A percentile compares a stretch with the other conserved stretches of the same genome.
Conservation (phyloP, 2,113 vertebrate genomes). For the Dromaius novaehollandiae region DNA sequence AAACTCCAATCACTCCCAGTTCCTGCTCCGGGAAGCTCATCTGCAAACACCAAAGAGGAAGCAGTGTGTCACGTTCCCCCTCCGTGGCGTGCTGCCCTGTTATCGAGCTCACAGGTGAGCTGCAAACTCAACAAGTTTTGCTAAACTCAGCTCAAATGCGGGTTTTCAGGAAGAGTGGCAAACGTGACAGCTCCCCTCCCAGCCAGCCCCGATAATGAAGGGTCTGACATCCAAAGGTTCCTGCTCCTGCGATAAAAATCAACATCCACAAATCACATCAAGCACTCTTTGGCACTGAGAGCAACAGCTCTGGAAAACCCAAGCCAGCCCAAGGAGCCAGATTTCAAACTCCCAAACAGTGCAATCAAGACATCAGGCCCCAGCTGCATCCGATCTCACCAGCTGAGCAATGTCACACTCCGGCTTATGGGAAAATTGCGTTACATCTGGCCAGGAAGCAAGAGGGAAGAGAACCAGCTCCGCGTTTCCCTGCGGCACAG, state of each 20-base stretch:
- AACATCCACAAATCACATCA: neutral
- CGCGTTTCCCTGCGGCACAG: fast-evolving
- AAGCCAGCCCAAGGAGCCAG: neutral
- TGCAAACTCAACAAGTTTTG: neutral
- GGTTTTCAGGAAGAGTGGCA: neutral
- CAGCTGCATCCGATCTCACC: conserved; percentile 22
- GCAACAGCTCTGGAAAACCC: neutral
- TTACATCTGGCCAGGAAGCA: neutral
- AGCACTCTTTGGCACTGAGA: neutral
- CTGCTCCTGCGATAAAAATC: neutral
- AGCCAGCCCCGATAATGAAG: neutral
- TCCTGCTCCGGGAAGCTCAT: conserved; percentile 20
- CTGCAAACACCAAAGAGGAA: neutral
- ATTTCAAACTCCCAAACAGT: neutral
- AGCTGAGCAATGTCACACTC: neutral
- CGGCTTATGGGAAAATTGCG: neutral
- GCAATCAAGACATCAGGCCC: neutral
- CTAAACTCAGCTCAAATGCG: neutral
- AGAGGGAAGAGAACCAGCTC: neutral
- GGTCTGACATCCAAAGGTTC: neutral
- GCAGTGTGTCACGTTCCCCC: fast-evolving
- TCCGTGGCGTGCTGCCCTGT: fast-evolving
- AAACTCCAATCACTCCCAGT: neutral
- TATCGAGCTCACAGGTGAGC: neutral
- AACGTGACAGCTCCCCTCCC: neutral